Evolutionary conservation across 2,797 vertebrate genomes (phyloP).

Genomic region (Megalops cyprinoides): DNA sequence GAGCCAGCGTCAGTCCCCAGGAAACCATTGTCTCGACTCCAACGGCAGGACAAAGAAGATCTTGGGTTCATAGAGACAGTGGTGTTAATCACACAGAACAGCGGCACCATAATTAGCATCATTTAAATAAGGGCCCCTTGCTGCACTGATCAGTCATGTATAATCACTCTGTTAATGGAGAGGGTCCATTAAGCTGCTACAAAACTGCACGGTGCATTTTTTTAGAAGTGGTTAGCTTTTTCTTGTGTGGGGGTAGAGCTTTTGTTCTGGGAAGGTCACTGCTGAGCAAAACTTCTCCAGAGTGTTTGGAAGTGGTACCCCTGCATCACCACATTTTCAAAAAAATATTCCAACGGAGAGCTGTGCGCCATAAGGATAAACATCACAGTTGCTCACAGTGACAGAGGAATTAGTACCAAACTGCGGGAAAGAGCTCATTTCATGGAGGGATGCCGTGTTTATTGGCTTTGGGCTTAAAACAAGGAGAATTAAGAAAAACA

Average conservation of each 20-base stretch:
- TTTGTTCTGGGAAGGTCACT: no score
- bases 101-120: conserved; percentile 33
- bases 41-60: not conserved
- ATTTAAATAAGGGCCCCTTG: conserved; percentile 27
- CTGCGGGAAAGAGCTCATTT: conserved; percentile 29
- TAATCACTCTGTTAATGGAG: conserved; percentile 42
- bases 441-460: conserved; percentile 32
- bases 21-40: not conserved
- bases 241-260: not conserved
- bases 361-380: not conserved
- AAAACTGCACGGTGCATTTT: conserved; percentile 11
- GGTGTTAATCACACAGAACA: conserved; percentile 16
- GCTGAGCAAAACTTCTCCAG: not conserved
- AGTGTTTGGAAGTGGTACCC: not conserved
- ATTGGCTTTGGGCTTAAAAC: conserved; percentile 20
- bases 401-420: not conserved
- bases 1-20: not conserved
- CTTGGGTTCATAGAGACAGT: not conserved
- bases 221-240: not conserved
- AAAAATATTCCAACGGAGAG: not conserved
- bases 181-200: conserved; percentile 37
- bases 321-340: not conserved
- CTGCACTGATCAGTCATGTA: conserved; percentile 39
- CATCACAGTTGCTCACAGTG: not conserved
- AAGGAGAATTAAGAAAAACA: conserved; percentile 23